These are phyloP conservation scores for Protobothrops flavoviridis DNA, from an alignment of 2,113 vertebrate genomes.

Conservation along the genomic window DNA sequence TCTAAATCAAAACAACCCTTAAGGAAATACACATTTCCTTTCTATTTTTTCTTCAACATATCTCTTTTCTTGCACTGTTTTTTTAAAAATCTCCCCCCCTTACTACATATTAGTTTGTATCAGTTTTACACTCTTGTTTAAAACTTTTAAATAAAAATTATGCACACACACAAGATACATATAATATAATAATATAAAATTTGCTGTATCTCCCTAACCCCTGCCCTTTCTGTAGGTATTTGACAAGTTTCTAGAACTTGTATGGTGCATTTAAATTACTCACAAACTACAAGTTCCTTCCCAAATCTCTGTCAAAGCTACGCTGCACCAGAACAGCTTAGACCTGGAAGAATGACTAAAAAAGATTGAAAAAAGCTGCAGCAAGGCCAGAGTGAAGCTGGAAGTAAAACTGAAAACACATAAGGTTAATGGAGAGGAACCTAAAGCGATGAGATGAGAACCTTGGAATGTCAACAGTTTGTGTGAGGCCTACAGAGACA, in stretches of 20 bases:
- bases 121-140: background rate
- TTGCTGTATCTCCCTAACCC: background rate
- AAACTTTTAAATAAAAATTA: background rate
- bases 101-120: background rate
- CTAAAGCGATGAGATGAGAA: background rate
- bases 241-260: background rate
- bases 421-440: background rate
- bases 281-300: background rate
- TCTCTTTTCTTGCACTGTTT: too few species aligned
- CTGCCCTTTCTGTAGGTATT: background rate
- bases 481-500: background rate
- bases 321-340: background rate
- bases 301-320: background rate
- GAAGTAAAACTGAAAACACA: background rate
- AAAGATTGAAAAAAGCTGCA: background rate
- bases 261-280: background rate
- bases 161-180: too few species aligned
- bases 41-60: background rate
- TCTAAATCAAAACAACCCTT: background rate
- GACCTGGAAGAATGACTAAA: background rate
- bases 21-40: background rate
- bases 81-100: too few species aligned
- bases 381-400: background rate
- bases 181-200: background rate
- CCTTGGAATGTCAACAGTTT: background rate